Percentiles rank a stretch among this genome's conserved stretches.
Conservation (phyloP, 2,888 invertebrate genomes). For the Spisula solida region DNA sequence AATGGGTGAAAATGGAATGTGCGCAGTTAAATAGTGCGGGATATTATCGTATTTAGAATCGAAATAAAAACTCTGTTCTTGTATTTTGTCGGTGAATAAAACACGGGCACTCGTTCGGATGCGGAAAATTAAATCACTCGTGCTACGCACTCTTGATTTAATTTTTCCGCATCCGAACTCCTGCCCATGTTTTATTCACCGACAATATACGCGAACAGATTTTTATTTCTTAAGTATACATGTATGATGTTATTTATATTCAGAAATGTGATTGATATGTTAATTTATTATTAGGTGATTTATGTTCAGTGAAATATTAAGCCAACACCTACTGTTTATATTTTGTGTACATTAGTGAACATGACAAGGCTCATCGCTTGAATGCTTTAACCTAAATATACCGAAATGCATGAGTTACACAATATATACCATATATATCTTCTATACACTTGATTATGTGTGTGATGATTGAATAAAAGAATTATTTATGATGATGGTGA, state of each 20-base stretch:
- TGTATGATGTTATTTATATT: background rate
- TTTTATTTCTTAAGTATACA: background rate
- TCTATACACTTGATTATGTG: background rate
- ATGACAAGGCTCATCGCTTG: background rate
- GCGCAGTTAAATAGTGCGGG: too few relatives aligned
- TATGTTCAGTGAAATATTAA: background rate
- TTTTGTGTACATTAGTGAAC: background rate
- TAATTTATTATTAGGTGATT: background rate
- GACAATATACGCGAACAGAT: too few relatives aligned
- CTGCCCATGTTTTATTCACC: too few relatives aligned
- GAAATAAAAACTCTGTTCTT: too few relatives aligned
- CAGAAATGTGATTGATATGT: background rate
- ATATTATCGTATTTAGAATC: too few relatives aligned
- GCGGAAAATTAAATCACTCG: too few relatives aligned
- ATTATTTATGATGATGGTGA: background rate
- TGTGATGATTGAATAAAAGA: background rate
- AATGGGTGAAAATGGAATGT: too few relatives aligned
- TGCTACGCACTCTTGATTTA: too few relatives aligned
- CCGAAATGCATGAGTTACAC: background rate
- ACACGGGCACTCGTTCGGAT: too few relatives aligned
- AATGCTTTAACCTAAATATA: conserved; percentile 8
- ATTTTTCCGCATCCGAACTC: too few relatives aligned
- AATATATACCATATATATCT: background rate
- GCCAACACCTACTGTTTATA: conserved; percentile 4
- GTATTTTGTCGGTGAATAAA: too few relatives aligned